Conservation (phyloP, 2,797 vertebrate genomes). For the Gallinago nigripennis region DNA sequence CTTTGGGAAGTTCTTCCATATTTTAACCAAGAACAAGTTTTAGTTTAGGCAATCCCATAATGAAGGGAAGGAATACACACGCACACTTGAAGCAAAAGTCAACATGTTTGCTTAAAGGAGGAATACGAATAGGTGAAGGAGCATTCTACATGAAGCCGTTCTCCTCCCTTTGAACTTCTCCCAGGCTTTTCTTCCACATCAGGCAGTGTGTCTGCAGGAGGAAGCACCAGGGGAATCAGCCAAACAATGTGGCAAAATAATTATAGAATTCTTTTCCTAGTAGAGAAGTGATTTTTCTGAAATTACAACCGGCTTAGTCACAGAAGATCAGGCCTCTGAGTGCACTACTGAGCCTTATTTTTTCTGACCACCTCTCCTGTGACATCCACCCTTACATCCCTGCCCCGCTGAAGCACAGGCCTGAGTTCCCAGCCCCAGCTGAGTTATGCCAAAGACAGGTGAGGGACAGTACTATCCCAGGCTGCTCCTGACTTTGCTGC, state of each 20-base stretch:
- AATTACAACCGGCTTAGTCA: not conserved
- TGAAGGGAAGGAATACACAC: not conserved
- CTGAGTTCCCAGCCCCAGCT: not conserved
- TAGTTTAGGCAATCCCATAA: not conserved
- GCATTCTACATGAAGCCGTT: not conserved
- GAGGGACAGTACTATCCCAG: fast-evolving
- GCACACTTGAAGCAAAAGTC: not conserved
- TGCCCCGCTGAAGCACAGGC: not conserved
- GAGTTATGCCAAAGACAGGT: fast-evolving
- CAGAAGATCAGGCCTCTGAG: not conserved
- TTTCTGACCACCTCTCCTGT: not conserved
- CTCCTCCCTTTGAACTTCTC: not conserved
- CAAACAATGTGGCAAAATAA: not conserved
- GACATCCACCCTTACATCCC: fast-evolving
- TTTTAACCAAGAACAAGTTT: not conserved
- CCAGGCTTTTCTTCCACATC: not conserved
- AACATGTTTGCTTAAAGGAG: not conserved
- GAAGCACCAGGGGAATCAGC: not conserved
- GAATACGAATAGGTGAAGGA: not conserved
- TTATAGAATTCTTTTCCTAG: not conserved
- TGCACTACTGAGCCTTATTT: not conserved
- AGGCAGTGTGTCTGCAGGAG: not conserved
- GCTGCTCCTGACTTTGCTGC: not conserved
- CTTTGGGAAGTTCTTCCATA: not conserved
- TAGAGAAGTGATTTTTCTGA: not conserved